These are phyloP conservation scores for Phalacrocorax carbo DNA, from an alignment of 2,113 vertebrate genomes.

Conservation along the genomic window DNA sequence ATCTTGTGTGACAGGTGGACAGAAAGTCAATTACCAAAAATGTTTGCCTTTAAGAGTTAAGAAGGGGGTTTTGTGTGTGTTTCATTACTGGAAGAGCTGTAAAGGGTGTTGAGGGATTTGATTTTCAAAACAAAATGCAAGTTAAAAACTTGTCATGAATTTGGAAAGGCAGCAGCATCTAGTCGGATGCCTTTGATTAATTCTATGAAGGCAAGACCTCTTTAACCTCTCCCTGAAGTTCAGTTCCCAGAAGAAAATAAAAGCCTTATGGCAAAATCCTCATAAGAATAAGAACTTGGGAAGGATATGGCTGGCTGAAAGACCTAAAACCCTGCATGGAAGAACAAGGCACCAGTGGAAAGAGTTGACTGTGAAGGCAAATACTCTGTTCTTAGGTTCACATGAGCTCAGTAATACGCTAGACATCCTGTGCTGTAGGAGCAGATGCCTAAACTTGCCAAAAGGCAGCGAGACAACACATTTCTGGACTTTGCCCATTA, in stretches of 20 bases:
- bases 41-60: background rate
- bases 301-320: background rate
- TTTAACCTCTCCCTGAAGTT: background rate
- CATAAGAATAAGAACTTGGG: constrained; percentile 13
- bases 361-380: background rate
- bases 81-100: background rate
- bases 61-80: accelerated
- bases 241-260: background rate
- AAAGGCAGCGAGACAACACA: background rate
- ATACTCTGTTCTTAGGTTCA: background rate
- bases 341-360: background rate
- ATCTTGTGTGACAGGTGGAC: background rate
- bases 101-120: background rate
- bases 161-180: background rate
- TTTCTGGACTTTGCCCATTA: background rate
- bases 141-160: background rate
- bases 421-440: background rate
- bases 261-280: background rate
- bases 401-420: background rate
- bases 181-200: background rate
- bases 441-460: background rate
- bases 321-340: background rate
- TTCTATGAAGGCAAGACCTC: background rate
- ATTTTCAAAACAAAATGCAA: background rate
- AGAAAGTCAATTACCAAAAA: background rate